Conservation (phyloP, 2,113 vertebrate genomes). For the Empidonax traillii region DNA sequence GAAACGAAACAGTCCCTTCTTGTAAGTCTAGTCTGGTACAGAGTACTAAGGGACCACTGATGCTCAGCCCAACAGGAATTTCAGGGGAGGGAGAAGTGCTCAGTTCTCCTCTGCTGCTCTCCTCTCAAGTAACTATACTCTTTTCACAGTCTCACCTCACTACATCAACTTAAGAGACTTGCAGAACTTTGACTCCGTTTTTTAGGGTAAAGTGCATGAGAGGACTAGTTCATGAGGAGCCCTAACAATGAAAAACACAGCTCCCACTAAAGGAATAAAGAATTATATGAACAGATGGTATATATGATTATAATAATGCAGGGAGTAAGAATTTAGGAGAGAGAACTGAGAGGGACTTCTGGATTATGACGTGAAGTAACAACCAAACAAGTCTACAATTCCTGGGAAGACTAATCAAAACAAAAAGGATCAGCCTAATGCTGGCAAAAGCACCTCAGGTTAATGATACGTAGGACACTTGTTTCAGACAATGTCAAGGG, state of each 20-base stretch:
- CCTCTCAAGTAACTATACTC: not conserved
- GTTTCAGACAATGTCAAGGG: not conserved
- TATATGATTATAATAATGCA: not conserved
- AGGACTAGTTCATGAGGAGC: not conserved
- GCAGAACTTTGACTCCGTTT: not conserved
- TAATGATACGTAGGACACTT: not conserved
- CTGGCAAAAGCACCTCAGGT: not conserved
- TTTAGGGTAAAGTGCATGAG: not conserved
- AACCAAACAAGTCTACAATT: not conserved
- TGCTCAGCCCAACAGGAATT: not conserved
- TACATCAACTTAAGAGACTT: not conserved
- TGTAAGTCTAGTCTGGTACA: not conserved
- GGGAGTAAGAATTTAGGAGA: not conserved
- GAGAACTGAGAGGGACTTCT: not conserved
- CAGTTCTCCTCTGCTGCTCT: not conserved
- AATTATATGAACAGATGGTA: not conserved
- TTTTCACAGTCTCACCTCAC: not conserved
- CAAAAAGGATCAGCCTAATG: not conserved
- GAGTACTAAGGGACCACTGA: not conserved
- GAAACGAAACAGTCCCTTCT: not conserved
- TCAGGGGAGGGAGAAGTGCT: not conserved
- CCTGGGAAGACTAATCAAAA: not conserved
- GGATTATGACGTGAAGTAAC: not conserved
- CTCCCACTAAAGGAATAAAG: not conserved
- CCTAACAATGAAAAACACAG: not conserved